These are phyloP conservation scores for Horisme vitalbata DNA, from an alignment of 2,888 invertebrate genomes.

Conservation along the genomic window DNA sequence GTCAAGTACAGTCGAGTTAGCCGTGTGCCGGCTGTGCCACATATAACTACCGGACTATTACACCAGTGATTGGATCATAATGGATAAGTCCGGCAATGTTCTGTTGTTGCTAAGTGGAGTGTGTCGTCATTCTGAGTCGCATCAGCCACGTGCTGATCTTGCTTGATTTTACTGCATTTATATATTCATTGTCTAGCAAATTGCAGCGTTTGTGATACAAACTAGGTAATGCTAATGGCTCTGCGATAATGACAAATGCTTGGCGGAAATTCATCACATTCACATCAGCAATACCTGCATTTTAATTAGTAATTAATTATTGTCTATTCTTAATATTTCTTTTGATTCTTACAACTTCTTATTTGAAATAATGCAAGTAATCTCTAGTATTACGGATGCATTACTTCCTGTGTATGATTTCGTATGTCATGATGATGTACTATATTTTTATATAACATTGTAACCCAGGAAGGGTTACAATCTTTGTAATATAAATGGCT, in stretches of 20 bases:
- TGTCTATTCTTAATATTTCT: too few relatives aligned
- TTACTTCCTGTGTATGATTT: background rate
- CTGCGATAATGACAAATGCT: slow-evolving; percentile 13
- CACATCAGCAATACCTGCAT: slow-evolving; percentile 2
- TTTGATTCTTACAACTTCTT: too few relatives aligned
- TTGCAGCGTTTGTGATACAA: slow-evolving; percentile 25
- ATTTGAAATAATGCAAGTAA: background rate
- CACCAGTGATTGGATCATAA: slow-evolving; percentile 71
- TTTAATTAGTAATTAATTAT: too few relatives aligned
- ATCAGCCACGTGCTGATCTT: slow-evolving; percentile 47
- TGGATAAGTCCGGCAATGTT: slow-evolving; percentile 62
- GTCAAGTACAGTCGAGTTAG: slow-evolving; percentile 64
- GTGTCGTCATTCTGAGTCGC: slow-evolving; percentile 50
- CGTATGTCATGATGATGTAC: background rate
- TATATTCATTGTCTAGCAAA: slow-evolving; percentile 39
- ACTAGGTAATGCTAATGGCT: slow-evolving; percentile 16
- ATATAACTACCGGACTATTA: slow-evolving; percentile 56
- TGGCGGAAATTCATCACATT: slow-evolving; percentile 4
- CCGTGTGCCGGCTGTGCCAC: slow-evolving; percentile 65
- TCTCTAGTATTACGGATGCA: background rate
- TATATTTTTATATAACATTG: background rate
- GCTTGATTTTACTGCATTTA: slow-evolving; percentile 41
- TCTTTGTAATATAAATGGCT: background rate
- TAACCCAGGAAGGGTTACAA: background rate
- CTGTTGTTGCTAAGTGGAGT: slow-evolving; percentile 57